Percentiles rank a stretch among this genome's conserved stretches.
Evolutionary conservation across 2,113 vertebrate genomes (phyloP).

Genomic region (Ia io): DNA sequence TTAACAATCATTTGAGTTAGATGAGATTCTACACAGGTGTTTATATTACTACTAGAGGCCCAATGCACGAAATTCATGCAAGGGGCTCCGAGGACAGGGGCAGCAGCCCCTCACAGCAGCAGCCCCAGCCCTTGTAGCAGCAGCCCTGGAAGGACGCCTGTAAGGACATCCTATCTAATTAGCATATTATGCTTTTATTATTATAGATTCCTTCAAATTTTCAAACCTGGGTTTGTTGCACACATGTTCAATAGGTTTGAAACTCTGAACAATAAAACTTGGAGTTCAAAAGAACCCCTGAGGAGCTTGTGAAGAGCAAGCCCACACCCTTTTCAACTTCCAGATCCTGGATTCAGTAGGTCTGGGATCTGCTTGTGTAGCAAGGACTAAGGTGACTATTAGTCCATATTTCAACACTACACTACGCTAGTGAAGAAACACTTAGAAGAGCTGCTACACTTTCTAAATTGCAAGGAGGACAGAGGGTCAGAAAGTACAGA

Average conservation of each 20-base stretch:
- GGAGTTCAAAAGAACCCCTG: background rate
- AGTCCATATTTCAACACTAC: background rate
- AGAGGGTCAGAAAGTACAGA: background rate
- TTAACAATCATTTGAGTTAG: background rate
- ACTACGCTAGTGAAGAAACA: background rate
- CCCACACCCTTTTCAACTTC: background rate
- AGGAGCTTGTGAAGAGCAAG: background rate
- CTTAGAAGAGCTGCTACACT: accelerated
- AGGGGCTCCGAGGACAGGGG: no score
- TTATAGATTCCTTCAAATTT: background rate
- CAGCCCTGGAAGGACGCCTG: no score
- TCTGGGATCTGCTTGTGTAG: background rate
- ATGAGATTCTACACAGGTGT: background rate
- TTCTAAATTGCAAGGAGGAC: background rate
- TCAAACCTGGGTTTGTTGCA: background rate
- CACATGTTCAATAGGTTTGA: background rate
- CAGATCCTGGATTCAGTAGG: background rate
- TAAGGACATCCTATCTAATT: no score
- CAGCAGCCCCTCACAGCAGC: no score
- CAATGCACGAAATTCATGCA: no score
- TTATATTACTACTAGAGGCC: background rate
- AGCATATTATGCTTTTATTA: no score
- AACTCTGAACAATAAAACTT: background rate
- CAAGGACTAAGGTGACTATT: background rate
- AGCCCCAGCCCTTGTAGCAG: no score